Evolutionary conservation across 2,113 vertebrate genomes (phyloP), one percentile per base, ranked within the genome.

Genomic region (Anser brachyrhynchus): DNA sequence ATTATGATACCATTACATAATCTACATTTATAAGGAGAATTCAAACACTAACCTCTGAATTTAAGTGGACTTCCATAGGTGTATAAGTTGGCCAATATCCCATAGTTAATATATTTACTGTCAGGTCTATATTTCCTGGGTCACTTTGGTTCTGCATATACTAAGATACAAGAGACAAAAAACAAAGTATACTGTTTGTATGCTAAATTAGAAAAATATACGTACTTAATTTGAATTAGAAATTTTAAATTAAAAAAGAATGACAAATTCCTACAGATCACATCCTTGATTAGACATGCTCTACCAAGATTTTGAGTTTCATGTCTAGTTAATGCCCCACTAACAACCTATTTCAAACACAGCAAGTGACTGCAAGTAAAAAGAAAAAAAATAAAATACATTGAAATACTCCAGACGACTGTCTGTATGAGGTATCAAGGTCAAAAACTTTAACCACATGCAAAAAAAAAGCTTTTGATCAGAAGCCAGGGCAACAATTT

Each of bases 41-140:
- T 78, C 5, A 66, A 87, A 74, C 31, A 66, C 98, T 66, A 93
- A 98, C 98, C 97, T 98, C 98, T 49, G 98, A 96, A 66, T 98
- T 97, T 62, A 98, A 92, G 70, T 98, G 98, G 35, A 98, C 98
- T 72, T 98, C 98, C 98, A 98, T 96, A 37, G 98, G 98, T 9
- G 97, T 98, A 1, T 98, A 98, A 3, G 98, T 98, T 28, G 98
- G 98, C 98, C 98, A 98, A 51, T 98, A 98, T 10, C 98, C 98
- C 98, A 98, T 98, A 17, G 98, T 98, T 49, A 98, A 97, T 79
- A 98, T 98, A 90, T 98, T 98, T 69, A 98, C 98, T 4, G 98
- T 98, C 69, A 98, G 96, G 59, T 98, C 98, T 91, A 98, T 98
- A 51, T 97, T 97, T 87, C 98, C 98, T 13, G 98, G 97, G 39